Base-by-base conservation (phyloP, 2,888 invertebrate species). In the Ashinkailepas kermadecensis region DNA sequence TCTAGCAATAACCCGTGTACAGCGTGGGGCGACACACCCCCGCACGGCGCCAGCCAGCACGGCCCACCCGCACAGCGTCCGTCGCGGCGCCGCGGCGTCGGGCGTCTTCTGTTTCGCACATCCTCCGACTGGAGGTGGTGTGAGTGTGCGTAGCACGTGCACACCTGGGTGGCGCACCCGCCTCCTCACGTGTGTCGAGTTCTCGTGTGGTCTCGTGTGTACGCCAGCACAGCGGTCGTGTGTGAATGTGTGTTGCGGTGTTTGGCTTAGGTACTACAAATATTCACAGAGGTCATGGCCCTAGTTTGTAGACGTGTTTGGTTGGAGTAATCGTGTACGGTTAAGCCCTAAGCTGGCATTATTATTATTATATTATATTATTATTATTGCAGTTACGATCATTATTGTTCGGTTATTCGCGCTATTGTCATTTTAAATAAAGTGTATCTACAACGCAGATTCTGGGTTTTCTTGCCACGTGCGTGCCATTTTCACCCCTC, bases 391-490 rank as follows among this genome's bases (percentile, higher is more conserved):
- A 23, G 15, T 70, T 25, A 67, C 39, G 18, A 70, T 54, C 74
- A 74, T 74, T 74, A 25, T 15, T 74, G 74, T 74, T 7, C 21
- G 74, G 54, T 74, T 54, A 74, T 74, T 54, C 74, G 54, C 54
- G 74, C 74, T 74, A 54, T 54, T 12, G 74, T 78, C 58, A 78
- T 78, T 56, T 21, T 23, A 78, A 78, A 78, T 58, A 78, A 78
- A 78, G 78, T 78, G 78, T 78, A 78, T 21, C 54, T 70, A 70
- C 70, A 70, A 70, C 62, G 62, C 18, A 64, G 15, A 18, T 64
- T 21, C 8, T 8, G 21, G 15, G 62, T 64, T 64, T 64, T 64
- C 39, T 39, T 39, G 39, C 39, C 39, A 62, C 62, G 62, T 0
- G 62, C 13, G 18, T 15, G 18, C 18, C 18, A 64, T 18, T 8